Percentiles rank a stretch among this genome's conserved stretches.
Conservation (phyloP, 2,797 vertebrate genomes). For the Pipistrellus pygmaeus region DNA sequence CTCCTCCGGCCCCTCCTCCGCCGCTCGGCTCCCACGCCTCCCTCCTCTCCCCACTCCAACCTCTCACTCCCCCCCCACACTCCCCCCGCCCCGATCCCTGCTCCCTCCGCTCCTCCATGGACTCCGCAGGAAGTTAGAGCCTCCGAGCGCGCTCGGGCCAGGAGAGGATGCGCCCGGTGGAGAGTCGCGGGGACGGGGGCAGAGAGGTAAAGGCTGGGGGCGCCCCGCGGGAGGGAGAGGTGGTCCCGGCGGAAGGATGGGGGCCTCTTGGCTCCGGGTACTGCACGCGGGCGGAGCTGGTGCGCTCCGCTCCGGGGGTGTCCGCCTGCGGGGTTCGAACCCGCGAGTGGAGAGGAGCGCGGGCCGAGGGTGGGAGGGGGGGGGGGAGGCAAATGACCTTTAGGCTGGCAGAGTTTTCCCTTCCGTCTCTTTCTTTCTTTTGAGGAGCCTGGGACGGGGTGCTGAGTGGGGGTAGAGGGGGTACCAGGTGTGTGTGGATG, state of each 20-base stretch:
- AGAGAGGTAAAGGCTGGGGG: constrained; percentile 74
- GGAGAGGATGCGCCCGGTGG: constrained; percentile 76
- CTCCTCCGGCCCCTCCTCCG: not conserved
- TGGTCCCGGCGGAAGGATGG: not conserved
- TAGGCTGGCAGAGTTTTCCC: constrained; percentile 51
- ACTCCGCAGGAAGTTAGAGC: constrained; percentile 81
- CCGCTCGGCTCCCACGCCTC: constrained; percentile 51
- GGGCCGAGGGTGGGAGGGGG: too few relatives aligned
- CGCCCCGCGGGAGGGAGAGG: not conserved
- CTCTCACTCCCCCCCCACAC: too few relatives aligned
- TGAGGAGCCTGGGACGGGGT: not conserved
- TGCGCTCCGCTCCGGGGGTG: not conserved
- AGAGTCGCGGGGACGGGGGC: constrained; percentile 74
- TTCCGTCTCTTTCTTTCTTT: not conserved
- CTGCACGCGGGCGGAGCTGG: not conserved
- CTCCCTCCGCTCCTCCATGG: constrained; percentile 36
- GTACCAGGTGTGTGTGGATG: not conserved
- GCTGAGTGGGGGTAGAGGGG: too few relatives aligned
- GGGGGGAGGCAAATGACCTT: constrained; percentile 73
- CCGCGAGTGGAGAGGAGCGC: not conserved
- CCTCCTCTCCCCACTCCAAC: not conserved
- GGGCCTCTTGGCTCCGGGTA: not conserved
- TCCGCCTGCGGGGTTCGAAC: not conserved
- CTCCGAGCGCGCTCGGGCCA: constrained; percentile 30
- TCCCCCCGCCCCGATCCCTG: constrained; percentile 20